phyloP scores from a whole-genome alignment of 2,797 vertebrate genomes.

The Anguilla pacifica region DNA sequence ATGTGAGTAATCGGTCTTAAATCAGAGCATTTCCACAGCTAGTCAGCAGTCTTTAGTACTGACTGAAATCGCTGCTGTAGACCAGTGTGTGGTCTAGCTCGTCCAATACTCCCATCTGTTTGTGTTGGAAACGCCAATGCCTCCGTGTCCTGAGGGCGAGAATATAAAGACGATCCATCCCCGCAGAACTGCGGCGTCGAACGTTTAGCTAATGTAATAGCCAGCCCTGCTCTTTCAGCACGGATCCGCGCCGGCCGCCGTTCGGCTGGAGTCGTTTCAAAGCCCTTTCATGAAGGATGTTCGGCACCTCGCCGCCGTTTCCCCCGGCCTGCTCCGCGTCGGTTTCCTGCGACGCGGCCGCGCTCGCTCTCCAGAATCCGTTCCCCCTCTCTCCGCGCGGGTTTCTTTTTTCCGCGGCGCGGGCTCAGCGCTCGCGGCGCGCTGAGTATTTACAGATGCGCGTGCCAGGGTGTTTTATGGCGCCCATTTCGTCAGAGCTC shows the following conservation, averaged over 20 bases:
- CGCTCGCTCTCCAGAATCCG: neutral
- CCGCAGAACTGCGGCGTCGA: neutral
- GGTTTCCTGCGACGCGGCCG: constrained; percentile 13
- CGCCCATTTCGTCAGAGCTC: constrained; percentile 41
- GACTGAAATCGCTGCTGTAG: neutral
- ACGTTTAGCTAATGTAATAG: neutral
- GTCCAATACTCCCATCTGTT: constrained; percentile 14
- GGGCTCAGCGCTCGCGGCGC: neutral
- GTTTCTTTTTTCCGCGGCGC: neutral
- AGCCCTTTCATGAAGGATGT: neutral
- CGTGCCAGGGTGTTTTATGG: constrained; percentile 47
- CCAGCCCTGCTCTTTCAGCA: neutral
- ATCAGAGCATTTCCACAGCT: no score
- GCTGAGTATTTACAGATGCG: constrained; percentile 50
- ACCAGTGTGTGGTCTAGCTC: neutral
- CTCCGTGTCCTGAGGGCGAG: constrained; percentile 43
- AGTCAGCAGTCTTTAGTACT: neutral
- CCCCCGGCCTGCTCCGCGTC: constrained; percentile 31
- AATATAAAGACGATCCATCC: constrained; percentile 39
- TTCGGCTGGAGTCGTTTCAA: neutral
- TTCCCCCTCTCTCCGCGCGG: neutral
- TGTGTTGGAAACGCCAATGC: constrained; percentile 47
- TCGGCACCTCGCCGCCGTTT: neutral
- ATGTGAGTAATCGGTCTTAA: neutral
- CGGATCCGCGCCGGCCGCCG: neutral